These are phyloP conservation scores for Sarcophaga rosellei DNA, from an alignment of 2,888 invertebrate genomes.

Conservation along the genomic window DNA sequence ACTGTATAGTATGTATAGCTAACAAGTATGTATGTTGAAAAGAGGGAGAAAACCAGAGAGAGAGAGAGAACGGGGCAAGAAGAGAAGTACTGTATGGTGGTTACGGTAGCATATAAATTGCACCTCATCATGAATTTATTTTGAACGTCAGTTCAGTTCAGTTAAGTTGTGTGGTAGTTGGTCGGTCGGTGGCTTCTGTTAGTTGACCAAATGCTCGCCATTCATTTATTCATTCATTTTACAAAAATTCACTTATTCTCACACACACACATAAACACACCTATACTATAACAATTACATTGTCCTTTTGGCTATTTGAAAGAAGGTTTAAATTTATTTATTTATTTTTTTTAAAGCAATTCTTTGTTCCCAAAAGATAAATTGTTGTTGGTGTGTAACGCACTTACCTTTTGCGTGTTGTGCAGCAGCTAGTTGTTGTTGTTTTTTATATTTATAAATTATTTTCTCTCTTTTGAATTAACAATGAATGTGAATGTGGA, in stretches of 20 bases:
- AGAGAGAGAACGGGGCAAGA: neutral
- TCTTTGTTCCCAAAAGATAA: constrained; percentile 5
- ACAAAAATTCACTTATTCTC: neutral
- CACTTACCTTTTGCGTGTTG: constrained; percentile 66
- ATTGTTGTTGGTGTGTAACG: constrained; percentile 55
- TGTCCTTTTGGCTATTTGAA: too few relatives aligned
- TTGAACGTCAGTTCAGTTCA: constrained; percentile 40
- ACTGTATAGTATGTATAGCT: too few relatives aligned
- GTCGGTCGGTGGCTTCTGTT: constrained; percentile 14
- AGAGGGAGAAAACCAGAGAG: neutral
- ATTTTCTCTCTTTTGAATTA: constrained; percentile 25
- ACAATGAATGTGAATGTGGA: constrained; percentile 47
- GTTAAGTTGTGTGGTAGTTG: constrained; percentile 18
- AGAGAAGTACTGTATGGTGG: neutral
- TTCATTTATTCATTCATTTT: constrained; percentile 46
- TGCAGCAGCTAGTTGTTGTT: constrained; percentile 9
- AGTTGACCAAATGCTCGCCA: constrained; percentile 21
- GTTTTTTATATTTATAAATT: neutral
- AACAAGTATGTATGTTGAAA: too few relatives aligned
- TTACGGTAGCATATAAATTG: constrained; percentile 56
- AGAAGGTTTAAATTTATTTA: neutral
- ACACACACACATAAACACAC: neutral
- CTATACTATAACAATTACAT: neutral
- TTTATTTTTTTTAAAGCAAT: neutral
- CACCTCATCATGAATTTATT: constrained; percentile 61